Base-by-base conservation (phyloP, 1,140 invertebrate species). In the Bemisia tabaci region DNA sequence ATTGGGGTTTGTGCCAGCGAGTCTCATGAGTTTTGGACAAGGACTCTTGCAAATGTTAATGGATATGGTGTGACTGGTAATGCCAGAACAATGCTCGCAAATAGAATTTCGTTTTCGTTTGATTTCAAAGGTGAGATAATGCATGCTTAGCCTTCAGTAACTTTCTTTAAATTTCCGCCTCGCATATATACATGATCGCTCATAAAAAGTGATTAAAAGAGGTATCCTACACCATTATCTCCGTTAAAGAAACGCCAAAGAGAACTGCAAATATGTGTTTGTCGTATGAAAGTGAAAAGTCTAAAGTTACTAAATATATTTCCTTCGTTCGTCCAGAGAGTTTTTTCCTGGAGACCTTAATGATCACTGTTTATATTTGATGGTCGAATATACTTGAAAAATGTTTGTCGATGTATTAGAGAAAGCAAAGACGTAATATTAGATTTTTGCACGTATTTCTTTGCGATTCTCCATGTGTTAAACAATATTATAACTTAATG, bases 41-140 rank as follows among this genome's bases (percentile, higher is more conserved):
- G 63, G 60, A 64, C 63, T 11, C 48, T 58, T 12, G 67, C 68
- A 26, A 33, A 63, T n/a, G 64, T 68, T 22, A 72, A 67, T 39
- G 85, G 85, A 1, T 86, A 85, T 74, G 81, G 79, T 58, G 77
- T 86, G 72, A 83, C 83, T 62, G 85, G 85, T n/a, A 84, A 84
- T 72, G 79, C 81, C 5, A 76, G 82, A 63, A 82, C 83, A 25
- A 87, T 87, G 85, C 81, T 86, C 77, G 79, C 84, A 2, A 87
- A 87, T 74, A 76, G 86, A 69, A 73, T 87, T 12, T 85, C 84
- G 0, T 87, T 80, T 73, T 82, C 81, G 73, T 82, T 86, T 72
- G 84, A 87, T 71, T 79, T 84, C 61, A 82, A 82, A 77, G 85
- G 85, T 75, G 60, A 60, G 2, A 22, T 1, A 66, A 24, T 11